Evolutionary conservation across 2,113 vertebrate genomes (phyloP), one percentile per base, ranked within the genome.

Genomic region (Salvelinus fontinalis): DNA sequence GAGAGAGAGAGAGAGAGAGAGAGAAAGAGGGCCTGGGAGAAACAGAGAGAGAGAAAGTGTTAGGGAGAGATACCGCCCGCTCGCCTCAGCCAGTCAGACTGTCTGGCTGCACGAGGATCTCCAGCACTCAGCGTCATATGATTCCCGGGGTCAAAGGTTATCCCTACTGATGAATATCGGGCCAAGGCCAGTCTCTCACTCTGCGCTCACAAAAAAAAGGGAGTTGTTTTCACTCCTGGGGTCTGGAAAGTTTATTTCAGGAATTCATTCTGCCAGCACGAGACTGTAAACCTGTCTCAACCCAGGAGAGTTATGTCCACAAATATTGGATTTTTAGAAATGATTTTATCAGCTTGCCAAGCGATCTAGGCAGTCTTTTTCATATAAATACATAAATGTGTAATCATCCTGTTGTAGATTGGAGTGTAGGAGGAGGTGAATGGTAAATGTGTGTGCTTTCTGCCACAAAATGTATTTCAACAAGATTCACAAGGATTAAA

Each of bases 91-190:
- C 87, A 92, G 93, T 90, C 92, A 94, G 93, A 94, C 93, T 91
- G 93, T 92, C 93, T 94, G 93, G 92, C 93, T 94, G 90, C 93
- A 85, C 73, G 80, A n/a, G 85, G 92, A 93, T 92, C 92, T 91
- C 83, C 89, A 86, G 90, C 92, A 88, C 92, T 92, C 90, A 88
- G 89, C 91, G 86, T 94, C 93, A 93, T 91, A 90, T 92, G 93
- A 94, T 93, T 92, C 89, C 76, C 75, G 39, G 78, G 92, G 93
- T 93, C 91, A 92, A 79, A 93, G 93, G 93, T 94, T 93, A 94
- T 93, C 92, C 93, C 80, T 76, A 82, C 91, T 92, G 93, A 94
- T 94, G 93, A 91, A 91, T 94, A 94, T 94, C 91, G 82, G 82
- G 81, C 85, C 54, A 59, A 89, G 89, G 76, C 87, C 85, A 72